Evolutionary conservation across 2,888 invertebrate genomes (phyloP), one percentile per base, ranked within the genome.

Genomic region (Drosophila cracens): DNA sequence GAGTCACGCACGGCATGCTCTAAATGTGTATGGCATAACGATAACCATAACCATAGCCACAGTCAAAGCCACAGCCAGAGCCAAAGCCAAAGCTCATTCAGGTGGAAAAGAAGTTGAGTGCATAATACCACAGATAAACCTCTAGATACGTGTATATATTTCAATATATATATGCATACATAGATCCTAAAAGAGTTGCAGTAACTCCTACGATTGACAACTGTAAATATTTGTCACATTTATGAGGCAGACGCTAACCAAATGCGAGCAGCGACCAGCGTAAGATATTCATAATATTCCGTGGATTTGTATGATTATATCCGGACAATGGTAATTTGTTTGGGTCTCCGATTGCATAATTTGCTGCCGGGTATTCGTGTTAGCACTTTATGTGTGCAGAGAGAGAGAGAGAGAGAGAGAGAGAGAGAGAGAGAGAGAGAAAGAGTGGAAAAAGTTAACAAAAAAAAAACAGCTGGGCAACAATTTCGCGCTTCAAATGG

Each of bases 1-100:
- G 52, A 84, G 89, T 80, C 88, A 89, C 86, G 90, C 78, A 70
- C 58, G 82, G 72, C 73, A 33, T 71, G 66, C 78, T 73, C 81
- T 21, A 81, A 61, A 82, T 80, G 48, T 57, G 8, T 56, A 65
- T 78, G 79, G 48, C 74, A 79, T 82, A 79, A 79, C 78, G 65
- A 27, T 56, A 63, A 27, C 34, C 7, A 29, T 29, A 40, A 1
- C 11, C 11, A 11, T 5, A 43, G 21, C 1, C 21, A 5, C 0
- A 43, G 21, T 2, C 43, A 40, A n/a, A 54, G 29, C 21, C 43
- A 36, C 36, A 46, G 21, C 13, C 13, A 21, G 7, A 46, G 21
- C 13, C 13, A 21, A 7, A 46, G 21, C 40, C 31, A 34, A 36
- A 51, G 43, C 6, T 52, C 70, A 73, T 82, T 86, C 60, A 76